These are phyloP conservation scores for Alosa sapidissima DNA, from an alignment of 2,797 vertebrate species.

Conservation along the genomic window DNA sequence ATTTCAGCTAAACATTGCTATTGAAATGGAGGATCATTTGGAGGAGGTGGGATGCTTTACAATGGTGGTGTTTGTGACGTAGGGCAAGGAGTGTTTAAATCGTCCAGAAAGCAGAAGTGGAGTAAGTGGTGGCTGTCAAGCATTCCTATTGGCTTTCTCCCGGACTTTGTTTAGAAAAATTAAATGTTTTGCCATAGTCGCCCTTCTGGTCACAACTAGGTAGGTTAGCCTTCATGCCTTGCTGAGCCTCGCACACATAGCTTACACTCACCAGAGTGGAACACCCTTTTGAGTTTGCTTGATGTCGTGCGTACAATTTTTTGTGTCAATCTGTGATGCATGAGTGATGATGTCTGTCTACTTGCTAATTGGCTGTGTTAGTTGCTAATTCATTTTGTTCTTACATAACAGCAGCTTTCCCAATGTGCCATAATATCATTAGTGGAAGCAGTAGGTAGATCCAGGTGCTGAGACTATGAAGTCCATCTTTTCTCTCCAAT, in stretches of 20 bases:
- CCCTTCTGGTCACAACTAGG: not conserved
- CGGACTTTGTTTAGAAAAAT: not conserved
- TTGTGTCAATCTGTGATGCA: not conserved
- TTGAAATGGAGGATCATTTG: no score
- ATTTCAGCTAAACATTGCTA: no score
- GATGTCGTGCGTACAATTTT: not conserved
- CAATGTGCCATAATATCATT: not conserved
- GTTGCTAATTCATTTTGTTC: not conserved
- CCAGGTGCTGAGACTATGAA: not conserved
- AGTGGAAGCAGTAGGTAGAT: not conserved
- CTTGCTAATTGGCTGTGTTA: conserved; percentile 2
- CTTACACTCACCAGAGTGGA: not conserved
- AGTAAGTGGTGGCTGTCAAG: no score
- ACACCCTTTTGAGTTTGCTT: not conserved
- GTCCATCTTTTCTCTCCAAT: not conserved
- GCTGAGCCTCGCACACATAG: not conserved
- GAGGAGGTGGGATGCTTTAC: no score
- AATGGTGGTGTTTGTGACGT: no score
- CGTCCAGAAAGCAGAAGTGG: no score
- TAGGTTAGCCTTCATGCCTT: not conserved
- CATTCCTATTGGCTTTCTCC: not conserved
- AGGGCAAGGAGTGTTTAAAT: no score
- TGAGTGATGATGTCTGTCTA: conserved; percentile 11
- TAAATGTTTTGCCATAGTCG: no score
- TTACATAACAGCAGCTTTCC: not conserved